Percentiles rank a stretch among this genome's conserved stretches.
Evolutionary conservation across 2,888 invertebrate genomes (phyloP).

Genomic region (Eupeodes luniger): DNA sequence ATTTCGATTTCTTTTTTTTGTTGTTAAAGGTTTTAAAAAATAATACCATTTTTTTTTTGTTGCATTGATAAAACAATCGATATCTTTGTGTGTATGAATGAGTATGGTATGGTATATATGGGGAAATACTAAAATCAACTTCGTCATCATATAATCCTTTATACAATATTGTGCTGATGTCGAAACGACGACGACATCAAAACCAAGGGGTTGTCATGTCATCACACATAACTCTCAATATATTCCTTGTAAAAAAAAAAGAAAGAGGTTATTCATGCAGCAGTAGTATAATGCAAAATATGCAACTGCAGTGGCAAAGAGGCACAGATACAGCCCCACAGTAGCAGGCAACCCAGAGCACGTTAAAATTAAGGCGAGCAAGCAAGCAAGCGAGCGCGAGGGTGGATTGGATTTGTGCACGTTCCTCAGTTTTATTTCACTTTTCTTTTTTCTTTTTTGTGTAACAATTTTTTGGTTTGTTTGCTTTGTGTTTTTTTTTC

Average conservation of each 20-base stretch:
- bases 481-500: neutral
- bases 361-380: neutral
- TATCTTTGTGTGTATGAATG: neutral
- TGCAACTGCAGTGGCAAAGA: slow-evolving; percentile 8
- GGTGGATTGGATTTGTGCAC: slow-evolving; percentile 33
- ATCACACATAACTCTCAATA: slow-evolving; percentile 37
- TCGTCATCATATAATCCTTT: slow-evolving; percentile 45
- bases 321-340: too few relatives aligned
- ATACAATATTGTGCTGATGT: slow-evolving; percentile 35
- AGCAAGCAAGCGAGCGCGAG: neutral
- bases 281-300: neutral
- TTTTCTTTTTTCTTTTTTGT: neutral
- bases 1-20: neutral
- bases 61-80: slow-evolving; percentile 8
- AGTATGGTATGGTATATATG: too few relatives aligned
- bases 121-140: slow-evolving; percentile 33
- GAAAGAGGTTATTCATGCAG: slow-evolving; percentile 12
- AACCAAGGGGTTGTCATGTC: slow-evolving; percentile 23
- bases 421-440: slow-evolving; percentile 39
- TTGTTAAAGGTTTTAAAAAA: neutral
- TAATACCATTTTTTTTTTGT: neutral
- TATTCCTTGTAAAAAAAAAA: neutral
- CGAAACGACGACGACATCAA: slow-evolving; percentile 21
- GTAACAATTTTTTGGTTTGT: neutral
- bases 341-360: neutral